phyloP scores from a whole-genome alignment of 2,888 invertebrate species.

The Balanococcus diminutus region DNA sequence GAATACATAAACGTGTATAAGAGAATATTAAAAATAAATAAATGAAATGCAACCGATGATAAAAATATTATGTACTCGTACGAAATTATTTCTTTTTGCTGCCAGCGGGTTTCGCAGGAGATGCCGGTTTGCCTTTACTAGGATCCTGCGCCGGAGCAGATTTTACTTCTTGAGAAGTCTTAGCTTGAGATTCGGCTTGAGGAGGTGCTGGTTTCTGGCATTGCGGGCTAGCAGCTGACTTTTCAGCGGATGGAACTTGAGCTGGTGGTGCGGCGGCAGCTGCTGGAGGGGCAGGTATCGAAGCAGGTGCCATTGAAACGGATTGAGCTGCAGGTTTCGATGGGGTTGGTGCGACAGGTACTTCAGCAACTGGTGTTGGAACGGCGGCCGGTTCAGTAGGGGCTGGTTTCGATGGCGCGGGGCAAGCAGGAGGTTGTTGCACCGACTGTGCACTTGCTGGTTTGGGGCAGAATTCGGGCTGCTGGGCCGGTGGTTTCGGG shows the following conservation, averaged over 20 bases:
- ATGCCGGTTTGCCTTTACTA: not conserved
- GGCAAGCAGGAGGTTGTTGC: not conserved
- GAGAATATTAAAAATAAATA: constrained; percentile 19
- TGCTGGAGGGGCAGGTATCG: constrained; percentile 39
- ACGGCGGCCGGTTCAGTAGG: not conserved
- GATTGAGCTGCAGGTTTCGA: not conserved
- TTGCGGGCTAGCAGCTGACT: constrained; percentile 56
- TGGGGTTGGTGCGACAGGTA: constrained; percentile 54
- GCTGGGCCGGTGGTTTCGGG: constrained; percentile 46
- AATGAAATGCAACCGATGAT: constrained; percentile 24
- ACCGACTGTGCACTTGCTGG: constrained; percentile 31
- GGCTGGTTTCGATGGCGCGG: not conserved
- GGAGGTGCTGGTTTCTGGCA: constrained; percentile 47
- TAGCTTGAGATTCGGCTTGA: not conserved
- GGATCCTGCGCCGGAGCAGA: not conserved
- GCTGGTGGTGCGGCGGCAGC: constrained; percentile 56
- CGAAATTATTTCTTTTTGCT: not conserved
- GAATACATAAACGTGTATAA: constrained; percentile 29
- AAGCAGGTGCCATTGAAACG: constrained; percentile 56
- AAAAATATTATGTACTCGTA: not conserved
- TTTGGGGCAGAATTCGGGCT: not conserved
- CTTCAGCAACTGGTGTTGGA: constrained; percentile 46
- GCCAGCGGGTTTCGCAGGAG: not conserved
- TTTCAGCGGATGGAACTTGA: constrained; percentile 49
- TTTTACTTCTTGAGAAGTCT: not conserved